A percentile compares a stretch with the other conserved stretches of the same genome.
phyloP scores from a whole-genome alignment of 1,140 invertebrate genomes.

The Scaptomyza hsui region DNA sequence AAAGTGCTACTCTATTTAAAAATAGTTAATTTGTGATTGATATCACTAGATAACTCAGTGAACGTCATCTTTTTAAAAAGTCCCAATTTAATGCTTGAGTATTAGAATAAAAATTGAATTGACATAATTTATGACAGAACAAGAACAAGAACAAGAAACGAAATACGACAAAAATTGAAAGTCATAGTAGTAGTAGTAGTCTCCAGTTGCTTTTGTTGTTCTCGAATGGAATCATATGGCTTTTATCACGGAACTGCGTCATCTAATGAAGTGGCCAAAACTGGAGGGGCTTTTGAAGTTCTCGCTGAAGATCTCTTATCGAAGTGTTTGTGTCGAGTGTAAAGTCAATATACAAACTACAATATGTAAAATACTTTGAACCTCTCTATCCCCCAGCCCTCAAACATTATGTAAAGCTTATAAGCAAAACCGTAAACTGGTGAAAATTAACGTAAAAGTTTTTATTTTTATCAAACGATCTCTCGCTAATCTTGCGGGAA shows the following conservation, averaged over 20 bases:
- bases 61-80: constrained; percentile 44
- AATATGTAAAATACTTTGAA: constrained; percentile 62
- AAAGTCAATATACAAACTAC: constrained; percentile 55
- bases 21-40: no score
- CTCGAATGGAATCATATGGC: constrained; percentile 60
- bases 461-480: constrained; percentile 58
- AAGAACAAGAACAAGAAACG: constrained; percentile 29
- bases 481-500: constrained; percentile 55
- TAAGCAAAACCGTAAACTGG: constrained; percentile 22
- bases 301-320: constrained; percentile 36
- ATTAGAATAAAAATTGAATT: constrained; percentile 50
- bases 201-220: constrained; percentile 19
- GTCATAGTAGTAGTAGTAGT: constrained; percentile 33
- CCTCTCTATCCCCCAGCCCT: not conserved
- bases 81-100: not conserved
- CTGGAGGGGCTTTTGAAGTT: constrained; percentile 55
- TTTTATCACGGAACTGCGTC: constrained; percentile 74
- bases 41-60: constrained; percentile 42
- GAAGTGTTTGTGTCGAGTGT: constrained; percentile 42
- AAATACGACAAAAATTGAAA: constrained; percentile 51
- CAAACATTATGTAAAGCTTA: constrained; percentile 56
- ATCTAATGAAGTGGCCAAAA: constrained; percentile 48
- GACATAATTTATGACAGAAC: constrained; percentile 67
- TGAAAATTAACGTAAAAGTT: constrained; percentile 64
- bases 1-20: no score